These are phyloP conservation scores for Tautogolabrus adspersus DNA, from an alignment of 2,113 vertebrate genomes.

Conservation along the genomic window DNA sequence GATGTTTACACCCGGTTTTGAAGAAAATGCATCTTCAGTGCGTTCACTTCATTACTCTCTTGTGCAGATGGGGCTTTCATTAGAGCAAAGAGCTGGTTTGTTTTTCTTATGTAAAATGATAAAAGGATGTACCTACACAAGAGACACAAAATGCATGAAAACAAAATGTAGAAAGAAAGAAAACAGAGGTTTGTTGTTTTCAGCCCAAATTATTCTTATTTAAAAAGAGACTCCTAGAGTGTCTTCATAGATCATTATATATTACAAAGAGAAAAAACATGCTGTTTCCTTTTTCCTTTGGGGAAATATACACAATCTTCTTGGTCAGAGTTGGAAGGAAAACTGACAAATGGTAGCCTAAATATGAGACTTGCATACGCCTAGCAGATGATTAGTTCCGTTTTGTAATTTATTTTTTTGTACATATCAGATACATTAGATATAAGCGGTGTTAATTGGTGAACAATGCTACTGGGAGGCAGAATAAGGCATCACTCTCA, in stretches of 20 bases:
- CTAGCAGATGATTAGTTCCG: background rate
- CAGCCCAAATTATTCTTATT: too few species aligned
- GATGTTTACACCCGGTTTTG: constrained; percentile 58
- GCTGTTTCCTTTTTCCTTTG: too few species aligned
- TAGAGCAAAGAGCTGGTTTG: constrained; percentile 50
- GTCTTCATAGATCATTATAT: too few species aligned
- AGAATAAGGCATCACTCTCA: background rate
- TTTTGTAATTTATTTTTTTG: background rate
- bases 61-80: constrained; percentile 64
- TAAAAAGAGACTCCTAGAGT: too few species aligned
- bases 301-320: too few species aligned
- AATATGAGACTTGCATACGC: background rate
- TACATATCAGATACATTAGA: background rate
- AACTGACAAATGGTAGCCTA: background rate
- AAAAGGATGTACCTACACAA: constrained; percentile 32
- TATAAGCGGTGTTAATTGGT: background rate
- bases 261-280: too few species aligned
- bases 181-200: constrained; percentile 10
- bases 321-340: too few species aligned
- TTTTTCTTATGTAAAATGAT: constrained; percentile 50
- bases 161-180: constrained; percentile 22
- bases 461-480: background rate
- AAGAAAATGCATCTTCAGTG: constrained; percentile 64
- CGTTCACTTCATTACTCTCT: constrained; percentile 48
- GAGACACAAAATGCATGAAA: constrained; percentile 4